Base-by-base conservation (phyloP, 2,113 vertebrate species). In the Chiloscyllium plagiosum region DNA sequence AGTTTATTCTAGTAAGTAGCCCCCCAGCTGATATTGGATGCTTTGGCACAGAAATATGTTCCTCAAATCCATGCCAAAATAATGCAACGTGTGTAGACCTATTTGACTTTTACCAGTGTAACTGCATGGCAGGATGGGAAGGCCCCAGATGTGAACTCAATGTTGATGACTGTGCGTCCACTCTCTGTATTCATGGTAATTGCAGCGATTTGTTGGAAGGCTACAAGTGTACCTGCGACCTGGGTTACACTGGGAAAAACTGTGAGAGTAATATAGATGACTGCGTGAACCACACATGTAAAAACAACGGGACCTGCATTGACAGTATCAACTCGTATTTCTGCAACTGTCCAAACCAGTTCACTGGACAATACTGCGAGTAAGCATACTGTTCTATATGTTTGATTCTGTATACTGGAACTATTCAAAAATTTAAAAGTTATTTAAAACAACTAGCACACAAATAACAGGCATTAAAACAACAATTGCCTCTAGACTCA, bases 181-280 rank as follows among this genome's bases (percentile, higher is more conserved):
- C 37, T 56, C 98, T 98, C 0, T 99, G 99, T 0, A 95, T 97
- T 17, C 97, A 98, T 0, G 99, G 99, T 4, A 96, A 96, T 72
- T 99, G 99, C 65, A 96, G 96, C 0, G 98, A 98, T 2, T 97
- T 97, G 1, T 96, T 97, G 29, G 98, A 98, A 0, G 97, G 98
- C 56, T 99, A 98, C 96, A 97, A 97, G 96, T 99, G 99, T 70
- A 96, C 97, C 29, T 99, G 99, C 93, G 96, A 97, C 20, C 97
- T 97, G 0, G 99, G 99, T 0, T 99, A 98, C 96, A 96, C 95
- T 0, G 99, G 99, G 0, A 98, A 96, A 65, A 96, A 97, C 96
- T 99, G 99, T n/a, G 97, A 98, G 95, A 97, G 97, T 6, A 97
- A 99, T 20, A 97, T 99, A 37, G 98, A 99, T 0, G 97, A 98